Percentiles rank a stretch among this genome's conserved stretches.
These are phyloP conservation scores for Pachypeltis micranthus DNA, from an alignment of 1,140 invertebrate genomes.

Conservation along the genomic window DNA sequence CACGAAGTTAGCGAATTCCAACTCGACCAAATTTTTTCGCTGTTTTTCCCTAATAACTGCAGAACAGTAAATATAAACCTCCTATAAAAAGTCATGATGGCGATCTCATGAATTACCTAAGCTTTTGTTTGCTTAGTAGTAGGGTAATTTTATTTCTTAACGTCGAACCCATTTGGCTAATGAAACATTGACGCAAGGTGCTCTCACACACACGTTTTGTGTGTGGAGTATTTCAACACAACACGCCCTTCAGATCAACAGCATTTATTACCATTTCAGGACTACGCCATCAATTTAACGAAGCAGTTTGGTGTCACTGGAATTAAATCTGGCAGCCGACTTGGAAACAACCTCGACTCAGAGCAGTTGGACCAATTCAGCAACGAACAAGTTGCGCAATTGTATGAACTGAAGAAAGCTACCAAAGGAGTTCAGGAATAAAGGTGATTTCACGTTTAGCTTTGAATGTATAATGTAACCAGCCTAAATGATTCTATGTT, in stretches of 20 bases:
- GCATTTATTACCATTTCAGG: constrained; percentile 48
- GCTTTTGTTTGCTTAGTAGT: too few species aligned
- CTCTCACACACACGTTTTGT: background rate
- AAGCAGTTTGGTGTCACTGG: constrained; percentile 55
- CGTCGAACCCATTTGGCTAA: background rate
- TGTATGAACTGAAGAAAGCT: constrained; percentile 71
- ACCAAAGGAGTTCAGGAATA: constrained; percentile 34
- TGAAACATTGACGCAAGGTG: background rate
- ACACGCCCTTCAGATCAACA: constrained; percentile 11
- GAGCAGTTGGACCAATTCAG: constrained; percentile 55
- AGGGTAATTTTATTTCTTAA: background rate
- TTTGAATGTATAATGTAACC: too few species aligned
- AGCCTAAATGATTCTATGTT: too few species aligned
- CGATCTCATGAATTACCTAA: too few species aligned
- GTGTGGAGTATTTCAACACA: constrained; percentile 13
- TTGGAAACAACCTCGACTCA: constrained; percentile 48
- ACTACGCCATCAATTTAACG: constrained; percentile 58
- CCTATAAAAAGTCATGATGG: too few species aligned
- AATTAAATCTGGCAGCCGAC: constrained; percentile 39
- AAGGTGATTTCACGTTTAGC: constrained; percentile 17
- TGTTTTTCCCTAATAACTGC: too few species aligned
- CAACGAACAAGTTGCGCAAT: constrained; percentile 67
- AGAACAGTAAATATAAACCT: too few species aligned
- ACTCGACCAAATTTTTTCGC: too few species aligned
- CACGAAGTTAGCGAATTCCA: too few species aligned